These are phyloP conservation scores for Eutrigla gurnardus DNA, from an alignment of 2,797 vertebrate genomes.

Conservation along the genomic window DNA sequence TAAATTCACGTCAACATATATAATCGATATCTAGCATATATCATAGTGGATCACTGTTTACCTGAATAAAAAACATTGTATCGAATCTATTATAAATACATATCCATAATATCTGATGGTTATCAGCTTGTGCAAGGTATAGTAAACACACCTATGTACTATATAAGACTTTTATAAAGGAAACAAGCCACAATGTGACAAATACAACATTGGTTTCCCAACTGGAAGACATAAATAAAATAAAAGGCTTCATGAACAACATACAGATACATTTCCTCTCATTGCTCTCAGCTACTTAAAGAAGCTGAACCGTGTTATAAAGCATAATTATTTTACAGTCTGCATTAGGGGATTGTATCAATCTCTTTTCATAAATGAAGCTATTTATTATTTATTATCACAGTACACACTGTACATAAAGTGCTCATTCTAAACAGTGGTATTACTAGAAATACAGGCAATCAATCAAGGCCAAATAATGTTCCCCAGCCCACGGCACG, in stretches of 20 bases:
- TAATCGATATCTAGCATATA: not conserved
- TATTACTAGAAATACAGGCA: not conserved
- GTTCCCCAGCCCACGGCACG: not conserved
- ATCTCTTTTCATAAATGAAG: not conserved
- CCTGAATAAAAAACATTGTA: not conserved
- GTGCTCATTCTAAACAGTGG: not conserved
- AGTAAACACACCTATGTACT: not conserved
- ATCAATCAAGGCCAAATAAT: conserved; percentile 7
- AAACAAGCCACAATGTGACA: not conserved
- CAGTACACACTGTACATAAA: not conserved
- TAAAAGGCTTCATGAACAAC: conserved; percentile 9
- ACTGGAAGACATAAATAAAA: not conserved
- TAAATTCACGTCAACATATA: not conserved
- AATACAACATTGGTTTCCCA: not conserved
- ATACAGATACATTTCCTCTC: conserved; percentile 10
- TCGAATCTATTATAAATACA: not conserved
- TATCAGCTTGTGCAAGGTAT: not conserved
- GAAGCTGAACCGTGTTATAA: not conserved
- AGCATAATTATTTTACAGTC: conserved; percentile 21
- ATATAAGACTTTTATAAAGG: not conserved
- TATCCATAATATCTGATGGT: not conserved
- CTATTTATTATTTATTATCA: too few species aligned
- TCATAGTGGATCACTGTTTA: not conserved
- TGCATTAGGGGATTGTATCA: not conserved
- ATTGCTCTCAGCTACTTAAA: conserved; percentile 1